Evolutionary conservation across 2,797 vertebrate species (phyloP).

Genomic region (Tragelaphus eurycerus): DNA sequence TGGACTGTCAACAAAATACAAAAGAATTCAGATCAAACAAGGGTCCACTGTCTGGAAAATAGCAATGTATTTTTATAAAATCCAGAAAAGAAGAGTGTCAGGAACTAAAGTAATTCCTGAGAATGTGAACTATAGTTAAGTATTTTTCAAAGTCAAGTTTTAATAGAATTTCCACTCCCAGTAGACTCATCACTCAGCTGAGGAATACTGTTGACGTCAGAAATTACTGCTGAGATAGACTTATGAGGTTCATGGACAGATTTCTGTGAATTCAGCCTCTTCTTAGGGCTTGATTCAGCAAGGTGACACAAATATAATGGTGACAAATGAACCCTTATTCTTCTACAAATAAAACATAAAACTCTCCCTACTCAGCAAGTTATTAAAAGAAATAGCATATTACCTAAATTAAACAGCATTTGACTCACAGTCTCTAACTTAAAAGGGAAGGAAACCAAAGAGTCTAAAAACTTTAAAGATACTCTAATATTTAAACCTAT

Average conservation of each 20-base stretch:
- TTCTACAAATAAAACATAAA: constrained; percentile 51
- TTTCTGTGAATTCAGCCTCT: constrained; percentile 26
- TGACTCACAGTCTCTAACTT: neutral
- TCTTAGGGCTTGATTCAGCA: constrained; percentile 6
- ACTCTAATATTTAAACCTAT: constrained; percentile 9
- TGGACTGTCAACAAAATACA: neutral
- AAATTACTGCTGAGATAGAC: constrained; percentile 48
- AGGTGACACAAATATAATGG: constrained; percentile 31
- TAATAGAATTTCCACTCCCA: constrained; percentile 37
- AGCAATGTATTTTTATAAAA: constrained; percentile 21
- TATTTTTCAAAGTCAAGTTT: constrained; percentile 43
- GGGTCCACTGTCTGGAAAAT: constrained; percentile 13
- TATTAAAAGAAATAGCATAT: constrained; percentile 22
- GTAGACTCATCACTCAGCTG: constrained; percentile 16
- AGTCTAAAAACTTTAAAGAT: neutral
- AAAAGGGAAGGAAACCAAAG: neutral
- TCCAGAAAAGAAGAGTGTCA: constrained; percentile 4
- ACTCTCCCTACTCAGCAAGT: neutral
- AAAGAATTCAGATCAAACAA: neutral
- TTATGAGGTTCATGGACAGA: constrained; percentile 3
- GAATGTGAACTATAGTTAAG: constrained; percentile 5
- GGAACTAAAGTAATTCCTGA: constrained; percentile 29
- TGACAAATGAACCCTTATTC: constrained; percentile 24
- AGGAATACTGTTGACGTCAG: constrained; percentile 27
- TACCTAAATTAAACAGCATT: constrained; percentile 24